Evolutionary conservation across 2,113 vertebrate species (phyloP).

Genomic region (Lichenostomus cassidix): DNA sequence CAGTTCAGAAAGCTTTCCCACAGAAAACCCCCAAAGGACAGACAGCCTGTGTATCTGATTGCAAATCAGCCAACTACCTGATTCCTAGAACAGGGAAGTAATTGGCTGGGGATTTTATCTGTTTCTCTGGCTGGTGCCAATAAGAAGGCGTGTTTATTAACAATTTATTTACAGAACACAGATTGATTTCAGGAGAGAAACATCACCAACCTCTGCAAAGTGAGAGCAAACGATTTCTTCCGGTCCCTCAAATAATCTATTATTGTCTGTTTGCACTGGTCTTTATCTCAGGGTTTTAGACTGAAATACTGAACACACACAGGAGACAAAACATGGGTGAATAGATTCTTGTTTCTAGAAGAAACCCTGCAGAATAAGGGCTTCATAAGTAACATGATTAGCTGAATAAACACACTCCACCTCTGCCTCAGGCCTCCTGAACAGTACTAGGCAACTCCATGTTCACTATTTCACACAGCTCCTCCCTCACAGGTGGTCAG

Average conservation of each 20-base stretch:
- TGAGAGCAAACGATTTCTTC: slow-evolving; percentile 42
- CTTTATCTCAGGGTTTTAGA: neutral
- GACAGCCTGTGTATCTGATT: slow-evolving; percentile 35
- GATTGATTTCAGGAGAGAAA: slow-evolving; percentile 59
- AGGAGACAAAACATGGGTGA: neutral
- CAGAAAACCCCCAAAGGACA: slow-evolving; percentile 21
- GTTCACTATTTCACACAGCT: neutral
- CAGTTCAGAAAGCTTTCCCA: slow-evolving; percentile 22
- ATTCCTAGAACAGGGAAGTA: slow-evolving; percentile 24
- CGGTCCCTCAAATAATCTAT: neutral
- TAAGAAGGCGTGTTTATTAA: slow-evolving; percentile 65
- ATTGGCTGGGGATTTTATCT: slow-evolving; percentile 68
- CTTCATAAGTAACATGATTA: neutral
- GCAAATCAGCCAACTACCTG: slow-evolving; percentile 49
- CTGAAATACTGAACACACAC: neutral
- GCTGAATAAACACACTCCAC: neutral
- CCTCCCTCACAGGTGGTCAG: neutral
- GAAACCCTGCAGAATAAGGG: neutral
- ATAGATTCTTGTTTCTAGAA: neutral
- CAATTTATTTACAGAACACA: slow-evolving; percentile 74
- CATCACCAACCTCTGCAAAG: neutral
- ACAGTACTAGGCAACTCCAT: neutral
- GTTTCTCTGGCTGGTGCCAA: slow-evolving; percentile 53
- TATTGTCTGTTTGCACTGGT: neutral
- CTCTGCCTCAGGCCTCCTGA: neutral